These are phyloP conservation scores for Axinella damicornis DNA, from an alignment of 37 sponge, comb jelly and placozoan genomes.

Conservation along the genomic window DNA sequence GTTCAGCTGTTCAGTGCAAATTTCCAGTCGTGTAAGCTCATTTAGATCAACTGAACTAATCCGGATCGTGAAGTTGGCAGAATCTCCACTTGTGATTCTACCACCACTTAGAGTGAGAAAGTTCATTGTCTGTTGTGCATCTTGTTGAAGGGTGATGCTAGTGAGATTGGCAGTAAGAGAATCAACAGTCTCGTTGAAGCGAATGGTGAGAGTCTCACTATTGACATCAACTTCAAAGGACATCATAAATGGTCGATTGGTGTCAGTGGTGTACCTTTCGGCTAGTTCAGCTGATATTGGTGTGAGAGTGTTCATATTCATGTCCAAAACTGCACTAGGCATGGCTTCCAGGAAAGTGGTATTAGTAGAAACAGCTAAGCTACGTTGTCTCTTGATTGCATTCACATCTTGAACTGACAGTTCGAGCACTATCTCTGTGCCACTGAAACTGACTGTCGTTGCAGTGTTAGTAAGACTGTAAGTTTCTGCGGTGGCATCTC, in stretches of 20 bases:
- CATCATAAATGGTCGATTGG: conserved; percentile 51
- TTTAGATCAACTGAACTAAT: conserved; percentile 51
- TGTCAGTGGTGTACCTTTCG: conserved; percentile 42
- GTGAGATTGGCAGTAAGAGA: conserved; percentile 18
- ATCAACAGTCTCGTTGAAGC: conserved; percentile 77
- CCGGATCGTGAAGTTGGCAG: conserved; percentile 40
- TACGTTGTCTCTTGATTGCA: conserved; percentile 68
- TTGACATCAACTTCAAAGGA: conserved; percentile 65
- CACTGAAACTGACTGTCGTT: not conserved
- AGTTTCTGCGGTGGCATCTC: not conserved
- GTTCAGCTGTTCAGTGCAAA: conserved; percentile 63
- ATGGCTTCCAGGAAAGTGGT: conserved; percentile 67
- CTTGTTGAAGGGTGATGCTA: conserved; percentile 51
- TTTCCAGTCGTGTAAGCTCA: conserved; percentile 52
- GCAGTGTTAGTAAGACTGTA: conserved; percentile 37
- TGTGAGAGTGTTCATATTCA: conserved; percentile 57
- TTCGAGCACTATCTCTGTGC: conserved; percentile 19
- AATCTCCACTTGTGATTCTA: conserved; percentile 40
- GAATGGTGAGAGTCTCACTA: conserved; percentile 45
- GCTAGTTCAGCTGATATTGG: conserved; percentile 49
- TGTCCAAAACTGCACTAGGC: conserved; percentile 59
- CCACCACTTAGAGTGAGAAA: conserved; percentile 43
- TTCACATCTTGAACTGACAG: conserved; percentile 76
- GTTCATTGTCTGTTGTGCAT: not conserved
- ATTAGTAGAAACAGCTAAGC: conserved; percentile 62